Evolutionary conservation across 35 echinoderm and acorn worm species (phyloP).

Genomic region (Hemicentrotus pulcherrimus): DNA sequence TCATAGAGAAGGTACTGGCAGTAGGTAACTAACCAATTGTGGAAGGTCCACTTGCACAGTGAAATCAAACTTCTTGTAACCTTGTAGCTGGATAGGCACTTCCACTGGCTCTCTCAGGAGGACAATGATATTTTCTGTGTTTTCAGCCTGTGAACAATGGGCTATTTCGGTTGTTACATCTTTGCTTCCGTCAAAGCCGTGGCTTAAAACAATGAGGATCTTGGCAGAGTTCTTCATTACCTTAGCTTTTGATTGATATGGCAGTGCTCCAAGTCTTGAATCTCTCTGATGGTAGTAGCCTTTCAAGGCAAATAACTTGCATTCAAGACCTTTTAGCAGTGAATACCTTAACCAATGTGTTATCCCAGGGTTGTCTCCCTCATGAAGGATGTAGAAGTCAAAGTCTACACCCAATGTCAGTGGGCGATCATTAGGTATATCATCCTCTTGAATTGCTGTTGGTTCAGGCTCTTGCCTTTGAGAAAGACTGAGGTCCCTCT

Average conservation of each 20-base stretch:
- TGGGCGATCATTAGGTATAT: background rate
- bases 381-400: slow-evolving; percentile 41
- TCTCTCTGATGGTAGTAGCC: background rate
- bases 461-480: background rate
- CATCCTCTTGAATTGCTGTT: background rate
- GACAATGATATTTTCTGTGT: background rate
- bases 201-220: slow-evolving; percentile 29
- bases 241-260: background rate
- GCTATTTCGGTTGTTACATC: background rate
- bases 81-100: background rate
- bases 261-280: background rate
- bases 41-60: background rate
- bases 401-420: background rate
- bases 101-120: background rate
- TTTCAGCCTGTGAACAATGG: background rate
- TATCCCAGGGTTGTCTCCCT: background rate
- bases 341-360: background rate
- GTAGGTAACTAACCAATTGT: background rate
- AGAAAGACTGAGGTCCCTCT: background rate
- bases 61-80: slow-evolving; percentile 34
- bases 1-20: background rate
- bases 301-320: background rate
- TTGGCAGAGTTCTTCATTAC: background rate
- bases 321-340: slow-evolving; percentile 26
- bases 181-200: background rate